Conservation (phyloP, 2,797 vertebrate genomes). For the Myotis pilosus region DNA sequence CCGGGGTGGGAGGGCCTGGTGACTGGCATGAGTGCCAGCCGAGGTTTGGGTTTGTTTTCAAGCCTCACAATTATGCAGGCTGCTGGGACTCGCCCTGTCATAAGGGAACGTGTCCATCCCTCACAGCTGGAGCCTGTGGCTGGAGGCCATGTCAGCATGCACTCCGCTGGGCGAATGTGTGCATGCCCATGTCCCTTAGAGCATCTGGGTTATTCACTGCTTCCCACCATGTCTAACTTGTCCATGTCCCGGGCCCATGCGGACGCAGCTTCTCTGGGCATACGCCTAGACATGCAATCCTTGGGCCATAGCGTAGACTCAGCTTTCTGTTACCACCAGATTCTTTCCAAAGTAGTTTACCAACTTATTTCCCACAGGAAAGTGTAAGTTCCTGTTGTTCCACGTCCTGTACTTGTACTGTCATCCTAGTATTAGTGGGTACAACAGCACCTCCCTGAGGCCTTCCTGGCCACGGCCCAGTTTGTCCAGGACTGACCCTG, state of each 20-base stretch:
- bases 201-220: not conserved
- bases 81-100: not conserved
- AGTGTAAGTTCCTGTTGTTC: not conserved
- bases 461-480: not conserved
- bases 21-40: not conserved
- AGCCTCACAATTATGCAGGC: not conserved
- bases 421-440: not conserved
- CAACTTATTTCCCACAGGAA: not conserved
- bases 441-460: not conserved
- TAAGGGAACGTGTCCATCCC: not conserved
- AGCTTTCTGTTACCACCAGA: not conserved
- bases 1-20: too few relatives aligned
- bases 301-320: not conserved
- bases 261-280: not conserved
- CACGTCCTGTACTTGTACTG: not conserved
- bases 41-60: not conserved
- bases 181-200: not conserved
- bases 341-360: not conserved
- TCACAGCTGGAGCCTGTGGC: too few relatives aligned
- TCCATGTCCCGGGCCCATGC: too few relatives aligned
- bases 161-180: not conserved
- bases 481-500: not conserved
- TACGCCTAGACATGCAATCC: not conserved
- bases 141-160: not conserved
- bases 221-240: not conserved